Conservation (phyloP, 2,797 vertebrate genomes). For the Lateolabrax maculatus region DNA sequence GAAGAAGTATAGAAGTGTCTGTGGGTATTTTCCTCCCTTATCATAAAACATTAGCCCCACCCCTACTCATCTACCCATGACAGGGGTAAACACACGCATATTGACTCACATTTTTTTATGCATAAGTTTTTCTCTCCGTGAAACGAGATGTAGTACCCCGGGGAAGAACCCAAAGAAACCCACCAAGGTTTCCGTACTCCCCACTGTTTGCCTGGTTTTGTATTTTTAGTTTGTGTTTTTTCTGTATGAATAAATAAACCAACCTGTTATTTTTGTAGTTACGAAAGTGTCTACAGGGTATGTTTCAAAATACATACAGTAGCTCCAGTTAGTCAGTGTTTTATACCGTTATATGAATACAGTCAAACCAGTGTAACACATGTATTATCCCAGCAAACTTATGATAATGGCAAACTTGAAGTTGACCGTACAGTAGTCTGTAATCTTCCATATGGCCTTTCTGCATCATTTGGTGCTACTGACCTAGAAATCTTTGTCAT, state of each 20-base stretch:
- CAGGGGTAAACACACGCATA: not conserved
- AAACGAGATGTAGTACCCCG: not conserved
- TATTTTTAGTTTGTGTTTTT: not conserved
- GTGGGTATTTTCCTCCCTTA: not conserved
- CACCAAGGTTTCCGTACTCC: constrained; percentile 1
- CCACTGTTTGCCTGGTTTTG: not conserved
- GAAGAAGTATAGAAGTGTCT: fast-evolving
- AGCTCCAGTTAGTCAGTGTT: constrained; percentile 70
- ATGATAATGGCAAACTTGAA: not conserved
- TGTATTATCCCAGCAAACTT: constrained; percentile 3
- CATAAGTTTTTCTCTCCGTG: not conserved
- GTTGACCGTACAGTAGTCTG: not conserved
- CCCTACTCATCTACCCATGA: fast-evolving
- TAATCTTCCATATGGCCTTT: not conserved
- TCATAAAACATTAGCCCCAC: not conserved
- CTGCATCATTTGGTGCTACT: constrained; percentile 11
- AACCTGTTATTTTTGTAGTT: constrained; percentile 1
- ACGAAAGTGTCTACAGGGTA: not conserved
- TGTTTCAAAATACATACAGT: not conserved
- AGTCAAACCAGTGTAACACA: constrained; percentile 24
- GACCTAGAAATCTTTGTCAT: constrained; percentile 5
- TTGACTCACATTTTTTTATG: not conserved
- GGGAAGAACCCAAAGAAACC: not conserved
- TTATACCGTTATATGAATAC: constrained; percentile 11
- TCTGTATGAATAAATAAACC: constrained; percentile 23